Percentiles rank a stretch among this genome's conserved stretches.
phyloP scores from a whole-genome alignment of 2,797 vertebrate genomes.

The Sciurus vulgaris region DNA sequence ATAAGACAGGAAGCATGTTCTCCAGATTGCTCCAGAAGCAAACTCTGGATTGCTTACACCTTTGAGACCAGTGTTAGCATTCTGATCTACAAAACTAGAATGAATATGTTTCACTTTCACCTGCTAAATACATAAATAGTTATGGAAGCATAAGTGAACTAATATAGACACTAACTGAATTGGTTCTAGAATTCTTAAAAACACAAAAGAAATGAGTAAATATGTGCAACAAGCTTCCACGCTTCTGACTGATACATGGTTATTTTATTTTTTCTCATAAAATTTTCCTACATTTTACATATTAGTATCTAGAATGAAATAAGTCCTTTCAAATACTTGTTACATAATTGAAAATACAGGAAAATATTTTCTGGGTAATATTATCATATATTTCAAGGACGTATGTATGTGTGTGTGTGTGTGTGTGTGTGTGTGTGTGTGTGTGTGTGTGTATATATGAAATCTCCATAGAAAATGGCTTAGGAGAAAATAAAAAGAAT shows the following conservation, averaged over 20 bases:
- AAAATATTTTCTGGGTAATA: neutral
- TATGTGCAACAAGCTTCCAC: neutral
- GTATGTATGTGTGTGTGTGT: neutral
- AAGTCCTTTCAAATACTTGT: neutral
- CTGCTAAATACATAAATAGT: neutral
- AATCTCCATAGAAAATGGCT: neutral
- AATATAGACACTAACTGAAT: neutral
- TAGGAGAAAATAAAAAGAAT: neutral
- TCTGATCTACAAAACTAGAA: neutral
- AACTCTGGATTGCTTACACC: neutral
- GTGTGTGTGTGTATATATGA: neutral
- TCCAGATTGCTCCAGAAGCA: neutral
- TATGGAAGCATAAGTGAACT: neutral
- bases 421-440: neutral
- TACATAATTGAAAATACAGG: neutral
- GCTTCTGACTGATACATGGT: neutral
- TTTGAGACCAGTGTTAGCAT: neutral
- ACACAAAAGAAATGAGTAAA: neutral
- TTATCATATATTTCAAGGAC: neutral
- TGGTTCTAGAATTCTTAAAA: neutral
- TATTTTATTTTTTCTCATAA: neutral
- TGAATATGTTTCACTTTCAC: neutral
- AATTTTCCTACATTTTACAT: neutral
- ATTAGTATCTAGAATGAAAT: neutral
- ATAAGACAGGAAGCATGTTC: neutral